Evolutionary conservation across 2,888 invertebrate genomes (phyloP).

Genomic region (Netelia melanura): DNA sequence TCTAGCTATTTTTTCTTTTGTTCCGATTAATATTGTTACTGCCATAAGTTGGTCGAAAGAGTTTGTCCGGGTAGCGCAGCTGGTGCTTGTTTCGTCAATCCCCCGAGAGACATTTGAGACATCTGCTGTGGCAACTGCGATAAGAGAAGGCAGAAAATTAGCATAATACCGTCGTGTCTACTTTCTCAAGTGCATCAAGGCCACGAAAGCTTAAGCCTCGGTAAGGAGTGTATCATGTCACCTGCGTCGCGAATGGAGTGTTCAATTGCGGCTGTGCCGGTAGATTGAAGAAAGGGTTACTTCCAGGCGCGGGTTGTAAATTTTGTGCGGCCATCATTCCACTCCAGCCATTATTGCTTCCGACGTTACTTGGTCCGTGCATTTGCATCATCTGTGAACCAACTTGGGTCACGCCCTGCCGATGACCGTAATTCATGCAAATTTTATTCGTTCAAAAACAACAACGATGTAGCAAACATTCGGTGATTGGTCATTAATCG

Average conservation of each 20-base stretch:
- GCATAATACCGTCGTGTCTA: background rate
- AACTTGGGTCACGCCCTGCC: constrained; percentile 68
- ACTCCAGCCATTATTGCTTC: constrained; percentile 82
- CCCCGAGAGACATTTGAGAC: constrained; percentile 85
- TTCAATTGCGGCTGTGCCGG: constrained; percentile 75
- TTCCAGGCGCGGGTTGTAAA: constrained; percentile 83
- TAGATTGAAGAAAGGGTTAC: constrained; percentile 83
- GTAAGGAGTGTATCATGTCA: constrained; percentile 60
- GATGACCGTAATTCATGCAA: constrained; percentile 18
- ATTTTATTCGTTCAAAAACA: constrained; percentile 9
- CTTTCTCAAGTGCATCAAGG: constrained; percentile 37
- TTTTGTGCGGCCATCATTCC: constrained; percentile 81
- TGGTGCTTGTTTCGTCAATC: constrained; percentile 76
- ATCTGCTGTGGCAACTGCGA: constrained; percentile 85
- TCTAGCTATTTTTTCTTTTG: constrained; percentile 64
- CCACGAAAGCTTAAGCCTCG: constrained; percentile 6
- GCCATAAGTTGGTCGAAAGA: constrained; percentile 83
- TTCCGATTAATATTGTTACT: constrained; percentile 77
- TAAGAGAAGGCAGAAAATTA: constrained; percentile 30
- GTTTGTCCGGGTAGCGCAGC: constrained; percentile 81
- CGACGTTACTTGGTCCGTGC: constrained; percentile 76
- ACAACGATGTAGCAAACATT: background rate
- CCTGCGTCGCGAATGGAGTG: constrained; percentile 77
- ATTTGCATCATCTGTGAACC: constrained; percentile 79
- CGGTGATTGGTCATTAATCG: background rate